Percentiles rank a stretch among this genome's conserved stretches.
Conservation (phyloP, 2,888 invertebrate genomes). For the Drosophila algonquin region DNA sequence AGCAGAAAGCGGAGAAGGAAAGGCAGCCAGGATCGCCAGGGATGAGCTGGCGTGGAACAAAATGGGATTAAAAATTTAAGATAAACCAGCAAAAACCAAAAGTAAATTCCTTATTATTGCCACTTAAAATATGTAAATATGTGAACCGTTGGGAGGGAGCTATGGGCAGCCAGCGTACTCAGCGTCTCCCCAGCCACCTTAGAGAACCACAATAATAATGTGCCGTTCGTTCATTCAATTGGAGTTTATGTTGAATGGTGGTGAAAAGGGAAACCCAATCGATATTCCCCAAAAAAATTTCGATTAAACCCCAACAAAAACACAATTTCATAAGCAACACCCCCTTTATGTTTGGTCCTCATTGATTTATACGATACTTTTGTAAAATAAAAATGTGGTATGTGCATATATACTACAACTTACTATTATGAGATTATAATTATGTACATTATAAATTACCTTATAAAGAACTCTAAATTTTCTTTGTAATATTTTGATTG, state of each 20-base stretch:
- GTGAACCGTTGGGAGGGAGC: no score
- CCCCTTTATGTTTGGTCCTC: not conserved
- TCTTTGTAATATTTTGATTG: conserved; percentile 6
- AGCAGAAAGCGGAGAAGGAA: no score
- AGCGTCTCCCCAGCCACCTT: no score
- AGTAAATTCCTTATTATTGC: no score
- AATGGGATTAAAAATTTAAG: no score
- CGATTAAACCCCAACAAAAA: not conserved
- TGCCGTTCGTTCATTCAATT: not conserved
- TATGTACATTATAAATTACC: not conserved
- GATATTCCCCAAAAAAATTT: no score
- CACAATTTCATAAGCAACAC: not conserved
- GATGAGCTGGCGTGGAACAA: no score
- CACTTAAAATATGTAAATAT: no score
- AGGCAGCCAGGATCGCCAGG: no score
- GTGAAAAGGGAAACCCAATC: not conserved
- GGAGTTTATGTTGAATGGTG: not conserved
- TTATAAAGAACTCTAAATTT: not conserved
- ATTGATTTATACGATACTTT: conserved; percentile 37
- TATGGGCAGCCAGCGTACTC: no score
- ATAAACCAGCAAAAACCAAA: no score
- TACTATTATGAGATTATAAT: conserved; percentile 39
- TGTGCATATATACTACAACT: conserved; percentile 51
- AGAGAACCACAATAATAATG: no score
- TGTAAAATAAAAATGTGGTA: conserved; percentile 62